A percentile compares a stretch with the other conserved stretches of the same genome.
These are phyloP conservation scores for Campaea margaritaria DNA, from an alignment of 2,888 invertebrate genomes.

Conservation along the genomic window DNA sequence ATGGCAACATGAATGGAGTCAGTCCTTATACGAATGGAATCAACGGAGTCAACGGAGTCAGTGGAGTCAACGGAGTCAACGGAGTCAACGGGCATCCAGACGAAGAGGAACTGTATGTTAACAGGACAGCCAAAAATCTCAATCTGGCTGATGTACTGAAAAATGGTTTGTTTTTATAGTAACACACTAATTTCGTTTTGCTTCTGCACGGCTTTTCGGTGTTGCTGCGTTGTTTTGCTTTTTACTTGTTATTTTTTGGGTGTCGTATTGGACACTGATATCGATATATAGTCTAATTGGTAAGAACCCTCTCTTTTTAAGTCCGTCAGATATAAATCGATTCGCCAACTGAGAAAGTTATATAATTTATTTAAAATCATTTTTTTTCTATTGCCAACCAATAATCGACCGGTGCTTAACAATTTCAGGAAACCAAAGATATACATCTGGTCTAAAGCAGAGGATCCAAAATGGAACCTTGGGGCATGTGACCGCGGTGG, in stretches of 20 bases:
- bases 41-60: conserved; percentile 45
- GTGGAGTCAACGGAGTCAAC: conserved; percentile 36
- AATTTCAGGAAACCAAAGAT: conserved; percentile 83
- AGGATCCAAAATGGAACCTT: conserved; percentile 86
- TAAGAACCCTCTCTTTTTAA: no score
- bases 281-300: no score
- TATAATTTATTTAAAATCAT: no score
- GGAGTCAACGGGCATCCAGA: conserved; percentile 48
- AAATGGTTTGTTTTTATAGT: conserved; percentile 79
- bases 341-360: no score
- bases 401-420: neutral
- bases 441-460: conserved; percentile 85
- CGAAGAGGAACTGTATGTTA: conserved; percentile 57
- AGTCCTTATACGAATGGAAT: conserved; percentile 7
- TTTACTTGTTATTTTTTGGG: no score
- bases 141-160: conserved; percentile 68
- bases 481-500: conserved; percentile 81
- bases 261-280: no score
- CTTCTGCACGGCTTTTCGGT: conserved; percentile 40
- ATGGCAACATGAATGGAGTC: conserved; percentile 32
- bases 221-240: conserved; percentile 13
- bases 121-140: conserved; percentile 53
- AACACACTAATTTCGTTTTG: conserved; percentile 65
- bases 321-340: no score
- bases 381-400: neutral